Base-by-base conservation (phyloP, 2,113 vertebrate species). In the Meles meles region DNA sequence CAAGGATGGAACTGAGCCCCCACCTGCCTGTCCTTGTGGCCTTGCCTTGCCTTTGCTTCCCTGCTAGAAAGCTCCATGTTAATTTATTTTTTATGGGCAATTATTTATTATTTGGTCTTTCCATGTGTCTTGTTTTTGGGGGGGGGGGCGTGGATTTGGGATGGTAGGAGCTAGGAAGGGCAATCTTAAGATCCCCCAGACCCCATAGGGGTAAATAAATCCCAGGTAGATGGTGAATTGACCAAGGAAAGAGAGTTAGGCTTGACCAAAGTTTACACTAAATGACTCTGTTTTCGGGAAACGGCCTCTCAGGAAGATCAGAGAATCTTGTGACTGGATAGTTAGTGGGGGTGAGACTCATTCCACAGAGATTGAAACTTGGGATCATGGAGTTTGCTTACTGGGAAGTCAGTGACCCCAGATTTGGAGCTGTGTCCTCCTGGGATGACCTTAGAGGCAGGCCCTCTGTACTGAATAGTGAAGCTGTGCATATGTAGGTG, bases 101-200 rank as follows among this genome's bases (percentile, higher is more conserved):
- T 90, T 99, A 99, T 99, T 99, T 99, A 99, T 99, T 99, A 95
- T 98, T 97, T 97, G 98, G 98, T 96, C 97, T 98, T 98, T 97
- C 97, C 96, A 88, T 98, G 97, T 97, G 94, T 98, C 93, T 98
- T 98, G 91, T 97, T 42, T 39, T 6, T 61, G 27, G 23, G 44
- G 23, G 21, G 81, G 81, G 81, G 25, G 25, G n/a, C n/a, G 89
- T 91, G 61, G 63, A 63, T 86, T 57, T 83, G 37, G 91, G 61
- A 91, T 18, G 23, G 65, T 93, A 95, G 63, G 80, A 76, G 44
- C 57, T 94, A 67, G 82, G 52, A 90, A 89, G 71, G 63, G 69
- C 76, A 47, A 4, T 93, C 87, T 93, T 90, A 77, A 96, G 59
- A 65, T 95, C 61, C 20, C 47, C 83, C 69, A 94, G 84, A 79